A percentile compares a stretch with the other conserved stretches of the same genome.
Evolutionary conservation across 2,797 vertebrate species (phyloP).

Genomic region (Yasuhikotakia modesta): DNA sequence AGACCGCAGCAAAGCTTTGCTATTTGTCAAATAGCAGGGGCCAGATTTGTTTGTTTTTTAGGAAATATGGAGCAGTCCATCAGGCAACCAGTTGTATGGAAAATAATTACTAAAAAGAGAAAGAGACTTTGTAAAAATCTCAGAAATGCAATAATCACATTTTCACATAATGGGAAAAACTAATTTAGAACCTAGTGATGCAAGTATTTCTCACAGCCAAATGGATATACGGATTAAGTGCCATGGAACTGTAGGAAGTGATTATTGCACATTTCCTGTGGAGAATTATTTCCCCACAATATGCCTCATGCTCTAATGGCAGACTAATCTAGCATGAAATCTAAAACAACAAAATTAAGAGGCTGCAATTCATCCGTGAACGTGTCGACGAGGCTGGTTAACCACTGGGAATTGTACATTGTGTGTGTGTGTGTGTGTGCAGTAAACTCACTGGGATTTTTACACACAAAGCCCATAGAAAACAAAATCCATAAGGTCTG

Average conservation of each 20-base stretch:
- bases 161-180: neutral
- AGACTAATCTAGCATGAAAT: conserved; percentile 36
- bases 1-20: conserved; percentile 22
- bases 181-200: neutral
- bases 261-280: neutral
- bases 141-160: too few relatives aligned
- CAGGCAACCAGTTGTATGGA: too few relatives aligned
- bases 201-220: neutral
- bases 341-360: conserved; percentile 29
- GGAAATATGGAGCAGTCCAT: conserved; percentile 13
- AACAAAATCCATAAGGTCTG: neutral
- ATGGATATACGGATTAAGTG: conserved; percentile 2
- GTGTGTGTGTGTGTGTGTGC: neutral
- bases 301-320: conserved; percentile 38
- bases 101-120: neutral
- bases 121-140: neutral
- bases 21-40: conserved; percentile 43
- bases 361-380: conserved; percentile 13
- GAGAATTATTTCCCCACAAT: conserved; percentile 19
- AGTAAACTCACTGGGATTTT: neutral
- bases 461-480: neutral
- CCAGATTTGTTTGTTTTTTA: conserved; percentile 29
- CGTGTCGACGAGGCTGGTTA: conserved; percentile 26
- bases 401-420: neutral
- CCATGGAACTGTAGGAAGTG: neutral